A percentile compares a stretch with the other conserved stretches of the same genome.
phyloP scores from a whole-genome alignment of 2,888 invertebrate genomes.

The Cylindroiulus punctatus region DNA sequence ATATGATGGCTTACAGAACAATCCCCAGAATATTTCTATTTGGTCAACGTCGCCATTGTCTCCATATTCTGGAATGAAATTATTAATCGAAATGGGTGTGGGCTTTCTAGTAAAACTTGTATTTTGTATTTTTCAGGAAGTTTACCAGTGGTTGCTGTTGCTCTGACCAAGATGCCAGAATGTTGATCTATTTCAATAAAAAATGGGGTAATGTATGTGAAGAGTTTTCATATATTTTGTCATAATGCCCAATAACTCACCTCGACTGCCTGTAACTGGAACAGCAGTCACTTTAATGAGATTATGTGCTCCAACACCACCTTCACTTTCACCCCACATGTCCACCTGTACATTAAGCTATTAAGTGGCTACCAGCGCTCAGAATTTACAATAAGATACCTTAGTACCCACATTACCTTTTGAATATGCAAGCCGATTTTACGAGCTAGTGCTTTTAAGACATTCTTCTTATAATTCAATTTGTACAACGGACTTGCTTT shows the following conservation, averaged over 20 bases:
- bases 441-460: not conserved
- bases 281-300: not conserved
- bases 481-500: conserved; percentile 35
- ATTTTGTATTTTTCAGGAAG: not conserved
- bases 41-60: conserved; percentile 4
- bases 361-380: not conserved
- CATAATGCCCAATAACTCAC: not conserved
- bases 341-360: not conserved
- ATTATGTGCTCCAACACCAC: not conserved
- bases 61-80: conserved; percentile 4
- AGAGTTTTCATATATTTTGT: not conserved
- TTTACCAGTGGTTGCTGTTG: conserved; percentile 2
- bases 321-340: not conserved
- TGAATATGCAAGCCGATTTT: conserved; percentile 22
- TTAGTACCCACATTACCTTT: not conserved
- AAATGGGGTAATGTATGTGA: not conserved
- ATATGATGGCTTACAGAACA: not conserved
- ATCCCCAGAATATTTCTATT: conserved; percentile 26
- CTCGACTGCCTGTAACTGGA: not conserved
- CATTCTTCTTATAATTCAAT: not conserved
- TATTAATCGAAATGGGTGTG: not conserved
- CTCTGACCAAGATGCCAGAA: not conserved
- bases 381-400: not conserved
- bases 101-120: not conserved
- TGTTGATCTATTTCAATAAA: not conserved